phyloP scores from a whole-genome alignment of 2,888 invertebrate species.

The Dryobotodes eremita region DNA sequence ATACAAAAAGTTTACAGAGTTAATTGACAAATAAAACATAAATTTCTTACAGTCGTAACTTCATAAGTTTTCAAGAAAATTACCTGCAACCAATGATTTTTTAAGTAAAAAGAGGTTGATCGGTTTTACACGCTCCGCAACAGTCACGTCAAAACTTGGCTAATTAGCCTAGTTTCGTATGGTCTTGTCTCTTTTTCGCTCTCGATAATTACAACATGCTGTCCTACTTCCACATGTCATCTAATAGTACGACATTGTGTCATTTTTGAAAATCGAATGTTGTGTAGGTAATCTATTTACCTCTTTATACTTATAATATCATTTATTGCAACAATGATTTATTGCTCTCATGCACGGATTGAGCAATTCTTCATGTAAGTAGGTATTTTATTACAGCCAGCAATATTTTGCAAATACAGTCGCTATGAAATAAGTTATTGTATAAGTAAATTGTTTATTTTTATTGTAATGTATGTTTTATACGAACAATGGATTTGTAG shows the following conservation, averaged over 20 bases:
- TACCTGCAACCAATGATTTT: background rate
- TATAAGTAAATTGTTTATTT: background rate
- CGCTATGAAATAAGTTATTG: background rate
- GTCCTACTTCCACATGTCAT: too few relatives aligned
- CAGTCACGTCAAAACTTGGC: too few relatives aligned
- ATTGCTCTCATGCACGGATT: background rate
- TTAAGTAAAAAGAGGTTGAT: too few relatives aligned
- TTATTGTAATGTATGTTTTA: background rate
- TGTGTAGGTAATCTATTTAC: too few relatives aligned
- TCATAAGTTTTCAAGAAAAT: background rate
- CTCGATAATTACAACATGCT: too few relatives aligned
- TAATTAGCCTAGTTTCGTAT: too few relatives aligned
- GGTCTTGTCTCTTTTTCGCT: too few relatives aligned
- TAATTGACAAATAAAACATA: background rate
- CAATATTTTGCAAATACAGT: constrained; percentile 17
- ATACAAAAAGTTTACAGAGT: too few relatives aligned
- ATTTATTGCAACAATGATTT: background rate
- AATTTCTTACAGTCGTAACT: background rate
- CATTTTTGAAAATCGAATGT: too few relatives aligned
- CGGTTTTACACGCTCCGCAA: too few relatives aligned
- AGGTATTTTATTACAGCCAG: constrained; percentile 15
- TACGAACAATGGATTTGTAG: background rate
- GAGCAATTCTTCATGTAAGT: constrained; percentile 18
- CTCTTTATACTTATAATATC: too few relatives aligned
- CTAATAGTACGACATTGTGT: too few relatives aligned